phyloP scores from a whole-genome alignment of 2,888 invertebrate species.

The Chromoteleia sp. region DNA sequence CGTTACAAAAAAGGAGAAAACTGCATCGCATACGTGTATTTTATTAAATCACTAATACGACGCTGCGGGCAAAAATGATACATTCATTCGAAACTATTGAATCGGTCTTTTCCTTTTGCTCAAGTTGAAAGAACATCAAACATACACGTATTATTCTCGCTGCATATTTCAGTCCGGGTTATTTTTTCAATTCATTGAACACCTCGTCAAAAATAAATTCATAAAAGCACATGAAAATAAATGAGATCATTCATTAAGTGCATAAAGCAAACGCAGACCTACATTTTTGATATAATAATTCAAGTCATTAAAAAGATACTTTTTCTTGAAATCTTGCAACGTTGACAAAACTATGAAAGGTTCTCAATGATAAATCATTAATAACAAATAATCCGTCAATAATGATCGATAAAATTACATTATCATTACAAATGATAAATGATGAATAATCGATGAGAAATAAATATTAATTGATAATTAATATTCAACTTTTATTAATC shows the following conservation, averaged over 20 bases:
- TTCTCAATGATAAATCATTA: no score
- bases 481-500: no score
- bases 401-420: no score
- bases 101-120: slow-evolving; percentile 6
- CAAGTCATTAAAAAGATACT: no score
- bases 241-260: slow-evolving; percentile 22
- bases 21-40: background rate
- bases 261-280: slow-evolving; percentile 2
- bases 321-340: no score
- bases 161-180: background rate
- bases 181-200: slow-evolving; percentile 31
- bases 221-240: background rate
- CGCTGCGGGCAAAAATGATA: background rate
- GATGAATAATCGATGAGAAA: no score
- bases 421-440: no score
- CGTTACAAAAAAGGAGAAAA: no score
- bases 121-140: slow-evolving; percentile 23
- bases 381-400: no score
- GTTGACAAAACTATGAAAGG: no score
- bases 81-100: slow-evolving; percentile 14
- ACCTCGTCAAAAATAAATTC: slow-evolving; percentile 29
- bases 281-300: no score
- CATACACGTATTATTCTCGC: slow-evolving; percentile 2
- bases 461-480: no score
- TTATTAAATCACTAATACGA: slow-evolving; percentile 5